Base-by-base conservation (phyloP, 2,888 invertebrate genomes). In the Metellina segmentata region DNA sequence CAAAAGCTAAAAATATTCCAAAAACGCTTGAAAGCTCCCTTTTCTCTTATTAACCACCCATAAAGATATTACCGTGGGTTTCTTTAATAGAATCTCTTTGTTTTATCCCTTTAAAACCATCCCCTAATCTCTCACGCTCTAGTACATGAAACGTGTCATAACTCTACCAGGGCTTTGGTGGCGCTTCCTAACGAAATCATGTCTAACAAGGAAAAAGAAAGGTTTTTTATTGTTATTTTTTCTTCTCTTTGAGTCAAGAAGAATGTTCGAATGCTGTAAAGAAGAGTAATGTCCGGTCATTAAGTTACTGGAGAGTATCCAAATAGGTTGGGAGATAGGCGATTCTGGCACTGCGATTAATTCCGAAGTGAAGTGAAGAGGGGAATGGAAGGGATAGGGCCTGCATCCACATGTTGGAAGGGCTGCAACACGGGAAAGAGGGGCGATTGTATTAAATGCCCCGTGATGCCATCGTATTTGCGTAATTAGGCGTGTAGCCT, bases 251-350 rank as follows among this genome's bases (percentile, higher is more conserved):
- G 19, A 8, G 34, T 20, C 81, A 77, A 78, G 77, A 78, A 78
- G 85, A 86, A 86, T 86, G 70, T 70, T 69, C 78, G 77, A 77
- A 77, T 53, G 85, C 78, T 88, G 88, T 81, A 88, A 88, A 81
- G 88, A 88, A 88, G 88, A 88, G 88, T 88, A 88, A 88, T 88
- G 88, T 53, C 81, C 75, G 81, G 81, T 88, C 88, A 81, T 88
- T 88, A 88, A 88, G 88, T 81, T 88, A 88, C 88, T 88, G 88
- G 88, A 88, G 81, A 81, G 69, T 81, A 81, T 88, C 88, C 88
- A 88, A 88, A 88, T 88, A 88, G 88, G 88, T 81, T 88, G 72
- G 88, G 81, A 88, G 88, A 88, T 81, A 88, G 88, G 81, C 88
- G 87, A 79, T 72, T 87, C 87, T 87, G 79, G 81, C 81, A 88